Conservation (phyloP, 2,113 vertebrate genomes). For the Toxotes jaculatrix region DNA sequence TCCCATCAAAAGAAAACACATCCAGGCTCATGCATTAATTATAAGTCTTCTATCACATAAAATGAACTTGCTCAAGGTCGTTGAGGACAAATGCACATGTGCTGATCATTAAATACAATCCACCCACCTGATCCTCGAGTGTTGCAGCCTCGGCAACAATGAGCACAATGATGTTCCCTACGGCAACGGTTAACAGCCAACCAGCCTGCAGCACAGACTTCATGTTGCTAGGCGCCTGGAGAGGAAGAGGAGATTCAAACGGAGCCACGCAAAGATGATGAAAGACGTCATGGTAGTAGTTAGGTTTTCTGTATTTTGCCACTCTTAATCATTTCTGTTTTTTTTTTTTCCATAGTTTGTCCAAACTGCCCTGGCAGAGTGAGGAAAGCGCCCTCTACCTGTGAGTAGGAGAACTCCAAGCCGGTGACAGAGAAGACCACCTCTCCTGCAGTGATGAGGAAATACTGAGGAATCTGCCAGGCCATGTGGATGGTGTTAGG, state of each 20-base stretch:
- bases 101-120: neutral
- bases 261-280: neutral
- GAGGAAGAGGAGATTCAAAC: conserved; percentile 1
- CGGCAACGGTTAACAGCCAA: conserved; percentile 92
- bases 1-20: too few relatives aligned
- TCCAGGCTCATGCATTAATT: too few relatives aligned
- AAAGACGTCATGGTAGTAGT: neutral
- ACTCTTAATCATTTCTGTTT: neutral
- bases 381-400: conserved; percentile 83
- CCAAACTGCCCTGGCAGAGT: too few relatives aligned
- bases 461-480: conserved; percentile 97
- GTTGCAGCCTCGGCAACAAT: conserved; percentile 89
- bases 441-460: conserved; percentile 92
- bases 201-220: conserved; percentile 97
- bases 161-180: conserved; percentile 96
- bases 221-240: conserved; percentile 96
- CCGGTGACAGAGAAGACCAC: conserved; percentile 96
- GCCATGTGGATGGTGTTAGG: conserved; percentile 91
- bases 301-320: neutral
- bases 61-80: neutral
- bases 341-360: neutral
- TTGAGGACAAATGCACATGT: neutral
- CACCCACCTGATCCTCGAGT: conserved; percentile 87
- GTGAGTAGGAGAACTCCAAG: conserved; percentile 95
- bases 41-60: neutral